Evolutionary conservation across 1,140 invertebrate genomes (phyloP).

Genomic region (Bombus cullumanus): DNA sequence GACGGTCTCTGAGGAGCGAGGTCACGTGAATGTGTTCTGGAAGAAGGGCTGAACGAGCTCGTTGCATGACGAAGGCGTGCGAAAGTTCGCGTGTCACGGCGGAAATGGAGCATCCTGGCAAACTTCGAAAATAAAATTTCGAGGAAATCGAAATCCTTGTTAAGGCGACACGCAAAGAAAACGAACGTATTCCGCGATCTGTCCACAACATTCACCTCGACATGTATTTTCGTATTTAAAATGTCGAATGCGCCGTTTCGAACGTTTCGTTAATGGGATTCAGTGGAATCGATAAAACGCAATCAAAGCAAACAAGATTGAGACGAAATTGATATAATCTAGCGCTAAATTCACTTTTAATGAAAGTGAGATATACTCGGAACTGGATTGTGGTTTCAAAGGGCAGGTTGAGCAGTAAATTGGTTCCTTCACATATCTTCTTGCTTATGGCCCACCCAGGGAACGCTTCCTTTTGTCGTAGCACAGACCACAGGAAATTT

Average conservation of each 20-base stretch:
- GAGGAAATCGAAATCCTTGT: background rate
- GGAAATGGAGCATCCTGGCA: background rate
- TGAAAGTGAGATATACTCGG: background rate
- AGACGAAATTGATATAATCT: background rate
- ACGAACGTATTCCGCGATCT: background rate
- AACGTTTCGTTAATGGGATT: background rate
- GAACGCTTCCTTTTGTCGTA: background rate
- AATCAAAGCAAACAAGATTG: background rate
- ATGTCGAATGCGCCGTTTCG: background rate
- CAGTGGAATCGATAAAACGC: background rate
- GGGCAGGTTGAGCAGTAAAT: constrained; percentile 11
- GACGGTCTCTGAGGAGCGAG: background rate
- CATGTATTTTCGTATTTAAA: background rate
- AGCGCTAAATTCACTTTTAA: constrained; percentile 1
- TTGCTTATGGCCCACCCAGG: background rate
- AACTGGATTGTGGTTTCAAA: background rate
- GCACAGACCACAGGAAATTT: background rate
- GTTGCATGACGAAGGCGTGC: background rate
- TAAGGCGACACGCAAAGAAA: background rate
- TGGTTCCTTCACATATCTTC: background rate
- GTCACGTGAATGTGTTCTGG: constrained; percentile 1
- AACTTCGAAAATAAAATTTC: constrained; percentile 19
- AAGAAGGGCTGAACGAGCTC: constrained; percentile 17
- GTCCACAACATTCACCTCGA: background rate
- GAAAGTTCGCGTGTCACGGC: constrained; percentile 1